Conservation (phyloP, 2,797 vertebrate species). For the Hydrolagus colliei region DNA sequence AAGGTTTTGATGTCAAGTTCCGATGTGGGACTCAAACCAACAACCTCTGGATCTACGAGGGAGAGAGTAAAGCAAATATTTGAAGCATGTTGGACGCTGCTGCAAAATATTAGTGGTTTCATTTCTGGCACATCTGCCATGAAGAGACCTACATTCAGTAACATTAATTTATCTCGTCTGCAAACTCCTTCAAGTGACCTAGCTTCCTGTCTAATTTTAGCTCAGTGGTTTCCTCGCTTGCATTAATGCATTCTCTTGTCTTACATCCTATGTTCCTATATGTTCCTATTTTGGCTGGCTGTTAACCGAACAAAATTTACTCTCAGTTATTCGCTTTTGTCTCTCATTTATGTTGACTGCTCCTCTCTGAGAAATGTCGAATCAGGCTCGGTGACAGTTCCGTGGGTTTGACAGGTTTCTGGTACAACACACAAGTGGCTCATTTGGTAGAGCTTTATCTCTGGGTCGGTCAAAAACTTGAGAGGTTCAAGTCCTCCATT, state of each 20-base stretch:
- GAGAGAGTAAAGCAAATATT: too few species aligned
- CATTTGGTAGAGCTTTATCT: too few species aligned
- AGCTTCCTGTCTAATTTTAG: constrained; percentile 8
- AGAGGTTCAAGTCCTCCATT: too few species aligned
- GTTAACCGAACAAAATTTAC: not conserved
- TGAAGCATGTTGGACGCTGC: not conserved
- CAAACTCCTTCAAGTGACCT: not conserved
- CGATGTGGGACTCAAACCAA: too few species aligned
- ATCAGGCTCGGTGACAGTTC: not conserved
- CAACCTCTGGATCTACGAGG: too few species aligned
- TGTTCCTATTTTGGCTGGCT: not conserved
- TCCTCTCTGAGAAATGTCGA: not conserved
- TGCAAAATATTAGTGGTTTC: not conserved
- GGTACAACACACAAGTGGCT: too few species aligned
- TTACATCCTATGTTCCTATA: not conserved
- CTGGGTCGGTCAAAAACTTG: too few species aligned
- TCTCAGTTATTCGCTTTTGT: not conserved
- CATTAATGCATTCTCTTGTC: not conserved
- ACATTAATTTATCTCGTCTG: not conserved
- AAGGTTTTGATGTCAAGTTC: too few species aligned
- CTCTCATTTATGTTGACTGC: not conserved
- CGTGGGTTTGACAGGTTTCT: not conserved
- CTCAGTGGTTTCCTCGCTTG: not conserved
- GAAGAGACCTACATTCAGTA: not conserved
- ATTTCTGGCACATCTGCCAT: constrained; percentile 13